Evolutionary conservation across 2,113 vertebrate genomes (phyloP).

Genomic region (Heliornis fulica): DNA sequence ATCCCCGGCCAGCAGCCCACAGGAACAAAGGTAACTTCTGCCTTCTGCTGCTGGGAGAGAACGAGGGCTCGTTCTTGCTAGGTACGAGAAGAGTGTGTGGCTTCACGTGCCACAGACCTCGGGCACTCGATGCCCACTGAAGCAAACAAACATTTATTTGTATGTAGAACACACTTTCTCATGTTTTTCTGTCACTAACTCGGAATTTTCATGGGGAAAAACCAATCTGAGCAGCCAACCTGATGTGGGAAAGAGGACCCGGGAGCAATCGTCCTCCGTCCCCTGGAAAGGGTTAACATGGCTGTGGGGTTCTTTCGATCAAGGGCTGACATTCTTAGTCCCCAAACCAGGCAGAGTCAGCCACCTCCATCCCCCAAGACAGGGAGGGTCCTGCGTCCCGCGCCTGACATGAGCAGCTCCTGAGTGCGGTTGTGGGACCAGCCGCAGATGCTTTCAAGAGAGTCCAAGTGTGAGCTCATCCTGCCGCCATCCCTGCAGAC

Average conservation of each 20-base stretch:
- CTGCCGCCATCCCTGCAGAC: slow-evolving; percentile 49
- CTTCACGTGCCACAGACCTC: neutral
- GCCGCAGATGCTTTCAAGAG: slow-evolving; percentile 45
- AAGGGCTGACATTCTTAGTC: neutral
- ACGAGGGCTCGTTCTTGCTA: neutral
- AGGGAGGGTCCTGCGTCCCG: slow-evolving; percentile 19
- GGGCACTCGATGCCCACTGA: neutral
- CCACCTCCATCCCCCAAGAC: neutral
- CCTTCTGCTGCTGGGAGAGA: neutral
- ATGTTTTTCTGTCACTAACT: neutral
- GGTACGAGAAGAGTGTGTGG: neutral
- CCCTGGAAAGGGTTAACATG: neutral
- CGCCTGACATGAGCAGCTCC: neutral
- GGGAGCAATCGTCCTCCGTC: neutral
- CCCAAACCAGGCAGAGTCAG: neutral
- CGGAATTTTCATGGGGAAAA: neutral
- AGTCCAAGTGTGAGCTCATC: slow-evolving; percentile 66
- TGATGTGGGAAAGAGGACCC: neutral
- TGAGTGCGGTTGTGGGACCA: slow-evolving; percentile 38
- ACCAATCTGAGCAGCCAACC: neutral
- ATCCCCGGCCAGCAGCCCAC: neutral
- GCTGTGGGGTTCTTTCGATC: neutral
- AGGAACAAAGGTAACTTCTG: neutral
- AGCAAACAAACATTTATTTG: neutral
- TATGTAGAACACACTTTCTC: neutral